phyloP scores from a whole-genome alignment of 2,113 vertebrate species.

The Fregetta grallaria region DNA sequence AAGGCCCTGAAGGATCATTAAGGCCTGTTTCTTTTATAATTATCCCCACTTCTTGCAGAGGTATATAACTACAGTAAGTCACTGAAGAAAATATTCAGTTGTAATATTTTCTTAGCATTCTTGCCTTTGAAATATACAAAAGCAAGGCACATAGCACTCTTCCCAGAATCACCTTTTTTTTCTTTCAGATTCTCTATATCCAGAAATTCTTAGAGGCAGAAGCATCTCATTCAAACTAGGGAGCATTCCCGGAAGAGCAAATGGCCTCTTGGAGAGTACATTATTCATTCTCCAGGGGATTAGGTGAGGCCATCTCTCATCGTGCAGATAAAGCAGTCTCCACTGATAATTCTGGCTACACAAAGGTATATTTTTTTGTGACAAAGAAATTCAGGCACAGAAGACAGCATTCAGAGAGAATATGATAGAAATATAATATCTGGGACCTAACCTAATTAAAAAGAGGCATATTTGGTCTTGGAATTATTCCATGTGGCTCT shows the following conservation, averaged over 20 bases:
- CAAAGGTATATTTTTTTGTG: not conserved
- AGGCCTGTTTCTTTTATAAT: not conserved
- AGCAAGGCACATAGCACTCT: not conserved
- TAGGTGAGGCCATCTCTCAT: not conserved
- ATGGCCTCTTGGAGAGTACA: not conserved
- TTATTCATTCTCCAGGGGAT: not conserved
- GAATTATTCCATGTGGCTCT: constrained; percentile 2
- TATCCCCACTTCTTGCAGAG: not conserved
- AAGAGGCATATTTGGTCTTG: not conserved
- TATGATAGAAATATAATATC: constrained; percentile 24
- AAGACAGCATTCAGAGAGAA: not conserved
- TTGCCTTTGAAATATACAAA: not conserved
- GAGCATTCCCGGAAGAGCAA: not conserved
- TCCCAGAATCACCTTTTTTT: not conserved
- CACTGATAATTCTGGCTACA: not conserved
- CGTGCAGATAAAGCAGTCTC: not conserved
- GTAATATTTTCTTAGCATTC: not conserved
- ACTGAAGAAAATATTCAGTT: not conserved
- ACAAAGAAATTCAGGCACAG: not conserved
- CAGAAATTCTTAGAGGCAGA: not conserved
- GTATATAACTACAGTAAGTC: not conserved
- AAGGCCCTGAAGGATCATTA: not conserved
- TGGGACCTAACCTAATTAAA: constrained; percentile 23
- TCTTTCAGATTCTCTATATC: not conserved
- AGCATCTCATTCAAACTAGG: not conserved